Evolutionary conservation across 2,113 vertebrate species (phyloP).

Genomic region (Trinectes maculatus): DNA sequence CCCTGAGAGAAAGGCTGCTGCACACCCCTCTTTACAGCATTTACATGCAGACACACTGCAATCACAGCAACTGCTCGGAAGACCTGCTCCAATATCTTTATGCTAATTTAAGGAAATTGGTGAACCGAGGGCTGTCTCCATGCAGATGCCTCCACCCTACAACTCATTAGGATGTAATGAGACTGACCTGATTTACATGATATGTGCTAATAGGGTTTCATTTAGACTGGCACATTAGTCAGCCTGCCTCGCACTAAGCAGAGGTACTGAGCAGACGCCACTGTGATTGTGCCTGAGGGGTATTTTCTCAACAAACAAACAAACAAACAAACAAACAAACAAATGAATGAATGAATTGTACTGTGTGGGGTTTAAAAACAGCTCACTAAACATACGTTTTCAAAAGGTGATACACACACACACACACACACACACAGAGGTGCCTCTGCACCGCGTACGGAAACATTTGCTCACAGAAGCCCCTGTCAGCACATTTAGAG

Average conservation of each 20-base stretch:
- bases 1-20: constrained; percentile 7
- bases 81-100: constrained; percentile 14
- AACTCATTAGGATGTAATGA: constrained; percentile 51
- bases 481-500: constrained; percentile 66
- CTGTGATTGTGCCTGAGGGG: not conserved
- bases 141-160: not conserved
- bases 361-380: constrained; percentile 13
- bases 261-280: not conserved
- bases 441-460: constrained; percentile 12
- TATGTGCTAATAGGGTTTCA: constrained; percentile 30
- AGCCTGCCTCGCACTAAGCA: not conserved
- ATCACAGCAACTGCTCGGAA: not conserved
- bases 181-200: constrained; percentile 49
- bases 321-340: no score
- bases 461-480: constrained; percentile 34
- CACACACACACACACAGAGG: not conserved
- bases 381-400: constrained; percentile 28
- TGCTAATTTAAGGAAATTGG: constrained; percentile 6
- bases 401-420: constrained; percentile 4
- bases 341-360: no score
- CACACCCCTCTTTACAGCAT: not conserved
- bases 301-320: no score
- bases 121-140: constrained; percentile 7
- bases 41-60: not conserved
- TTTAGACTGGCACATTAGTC: constrained; percentile 15